These are phyloP conservation scores for Blastobasis adustella DNA, from an alignment of 2,888 invertebrate species.

Conservation along the genomic window DNA sequence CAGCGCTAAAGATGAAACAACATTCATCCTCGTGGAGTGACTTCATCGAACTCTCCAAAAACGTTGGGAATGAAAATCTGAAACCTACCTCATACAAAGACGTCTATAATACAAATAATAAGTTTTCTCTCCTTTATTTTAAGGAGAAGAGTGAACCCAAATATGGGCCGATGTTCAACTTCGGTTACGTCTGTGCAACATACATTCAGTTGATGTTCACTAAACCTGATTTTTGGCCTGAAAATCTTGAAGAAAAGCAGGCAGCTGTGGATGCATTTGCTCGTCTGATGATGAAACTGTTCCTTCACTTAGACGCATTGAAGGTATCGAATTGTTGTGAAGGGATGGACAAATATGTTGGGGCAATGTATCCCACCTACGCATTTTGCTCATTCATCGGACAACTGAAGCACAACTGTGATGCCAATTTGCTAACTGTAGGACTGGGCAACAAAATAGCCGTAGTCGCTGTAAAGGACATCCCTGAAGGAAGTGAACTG, in stretches of 20 bases:
- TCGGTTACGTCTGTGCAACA: constrained; percentile 15
- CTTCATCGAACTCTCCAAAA: constrained; percentile 14
- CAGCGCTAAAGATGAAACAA: constrained; percentile 18
- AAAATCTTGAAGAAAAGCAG: too few relatives aligned
- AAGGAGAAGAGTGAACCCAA: constrained; percentile 16
- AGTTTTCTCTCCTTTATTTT: constrained; percentile 16
- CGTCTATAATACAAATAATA: constrained; percentile 14
- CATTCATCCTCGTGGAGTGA: constrained; percentile 8
- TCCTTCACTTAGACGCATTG: constrained; percentile 7
- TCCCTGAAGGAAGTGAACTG: constrained; percentile 22
- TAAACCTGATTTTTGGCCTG: background rate
- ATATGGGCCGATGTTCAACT: constrained; percentile 20
- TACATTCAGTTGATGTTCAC: constrained; percentile 15
- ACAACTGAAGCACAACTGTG: constrained; percentile 23
- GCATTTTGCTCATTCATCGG: constrained; percentile 23
- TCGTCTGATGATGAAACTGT: constrained; percentile 6
- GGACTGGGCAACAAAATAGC: constrained; percentile 18
- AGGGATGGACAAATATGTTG: background rate
- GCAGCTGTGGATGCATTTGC: too few relatives aligned
- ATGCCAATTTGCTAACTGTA: constrained; percentile 18
- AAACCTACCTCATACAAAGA: constrained; percentile 13
- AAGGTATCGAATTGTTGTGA: constrained; percentile 2
- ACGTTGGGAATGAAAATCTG: constrained; percentile 14
- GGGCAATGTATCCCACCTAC: constrained; percentile 6
- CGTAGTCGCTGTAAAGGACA: constrained; percentile 21